A percentile compares a stretch with the other conserved stretches of the same genome.
Conservation (phyloP, 2,113 vertebrate species). For the Hippolais icterina region DNA sequence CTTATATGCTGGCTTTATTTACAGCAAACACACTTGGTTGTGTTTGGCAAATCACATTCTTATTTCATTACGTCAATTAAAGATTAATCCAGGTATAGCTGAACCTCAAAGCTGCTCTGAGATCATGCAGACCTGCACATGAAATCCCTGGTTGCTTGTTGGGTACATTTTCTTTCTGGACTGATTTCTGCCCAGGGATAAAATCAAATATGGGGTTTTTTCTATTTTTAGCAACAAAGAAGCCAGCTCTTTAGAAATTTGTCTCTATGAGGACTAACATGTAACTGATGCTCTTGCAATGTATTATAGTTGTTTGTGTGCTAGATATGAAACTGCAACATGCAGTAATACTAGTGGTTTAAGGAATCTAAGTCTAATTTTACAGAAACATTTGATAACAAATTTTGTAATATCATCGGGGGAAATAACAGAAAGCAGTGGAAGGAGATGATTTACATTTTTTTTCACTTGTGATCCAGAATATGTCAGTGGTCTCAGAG, state of each 20-base stretch:
- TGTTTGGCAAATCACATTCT: background rate
- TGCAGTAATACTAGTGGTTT: background rate
- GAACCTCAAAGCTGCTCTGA: background rate
- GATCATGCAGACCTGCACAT: background rate
- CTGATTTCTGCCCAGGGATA: background rate
- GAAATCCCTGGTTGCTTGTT: background rate
- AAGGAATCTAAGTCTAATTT: background rate
- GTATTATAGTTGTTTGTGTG: accelerated
- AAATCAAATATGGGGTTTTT: background rate
- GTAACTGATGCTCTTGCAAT: background rate
- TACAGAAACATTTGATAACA: background rate
- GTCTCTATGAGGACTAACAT: background rate
- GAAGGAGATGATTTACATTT: background rate
- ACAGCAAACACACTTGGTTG: background rate
- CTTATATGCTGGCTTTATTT: background rate
- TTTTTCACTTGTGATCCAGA: background rate
- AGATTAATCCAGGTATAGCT: background rate
- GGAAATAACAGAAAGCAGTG: background rate
- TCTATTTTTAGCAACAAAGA: background rate
- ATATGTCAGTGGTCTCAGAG: background rate
- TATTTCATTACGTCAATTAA: background rate
- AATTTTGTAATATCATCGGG: background rate
- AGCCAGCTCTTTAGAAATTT: background rate
- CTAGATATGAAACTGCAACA: background rate
- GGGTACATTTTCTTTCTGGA: background rate